These are phyloP conservation scores for Pelusios castaneus DNA, from an alignment of 2,113 vertebrate species.

Conservation along the genomic window DNA sequence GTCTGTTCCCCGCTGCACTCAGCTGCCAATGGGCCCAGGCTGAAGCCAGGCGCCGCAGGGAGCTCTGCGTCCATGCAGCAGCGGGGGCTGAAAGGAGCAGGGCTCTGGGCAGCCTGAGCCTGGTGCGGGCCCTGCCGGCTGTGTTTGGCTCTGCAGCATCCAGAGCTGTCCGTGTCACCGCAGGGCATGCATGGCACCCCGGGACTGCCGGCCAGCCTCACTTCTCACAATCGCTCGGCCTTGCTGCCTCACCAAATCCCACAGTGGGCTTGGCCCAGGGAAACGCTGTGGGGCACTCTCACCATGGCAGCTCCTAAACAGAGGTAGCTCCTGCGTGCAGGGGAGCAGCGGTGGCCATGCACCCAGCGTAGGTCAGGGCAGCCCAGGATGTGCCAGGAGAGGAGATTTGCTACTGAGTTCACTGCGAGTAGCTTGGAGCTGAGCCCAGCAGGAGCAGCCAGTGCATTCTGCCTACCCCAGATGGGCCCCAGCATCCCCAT, in stretches of 20 bases:
- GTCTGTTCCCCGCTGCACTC: constrained; percentile 37
- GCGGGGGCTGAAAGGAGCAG: too few relatives aligned
- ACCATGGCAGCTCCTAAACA: too few relatives aligned
- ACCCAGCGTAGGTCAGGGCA: too few relatives aligned
- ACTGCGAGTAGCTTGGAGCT: too few relatives aligned
- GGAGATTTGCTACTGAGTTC: too few relatives aligned
- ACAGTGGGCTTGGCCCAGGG: not conserved
- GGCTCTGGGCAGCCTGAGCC: not conserved
- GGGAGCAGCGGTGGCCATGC: too few relatives aligned
- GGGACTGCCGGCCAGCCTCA: not conserved
- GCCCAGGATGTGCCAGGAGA: too few relatives aligned
- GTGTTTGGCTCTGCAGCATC: not conserved
- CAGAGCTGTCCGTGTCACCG: not conserved
- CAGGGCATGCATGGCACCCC: not conserved
- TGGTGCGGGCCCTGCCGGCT: not conserved
- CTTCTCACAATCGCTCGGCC: not conserved
- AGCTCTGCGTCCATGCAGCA: not conserved
- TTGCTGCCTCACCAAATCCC: not conserved
- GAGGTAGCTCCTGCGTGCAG: too few relatives aligned
- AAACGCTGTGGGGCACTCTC: not conserved
- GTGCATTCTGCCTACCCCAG: too few relatives aligned
- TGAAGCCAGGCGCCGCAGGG: not conserved
- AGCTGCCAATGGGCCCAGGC: not conserved
- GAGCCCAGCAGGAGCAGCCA: too few relatives aligned
- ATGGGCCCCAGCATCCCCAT: too few relatives aligned